phyloP scores from a whole-genome alignment of 2,797 vertebrate genomes.

The Acridotheres tristis region DNA sequence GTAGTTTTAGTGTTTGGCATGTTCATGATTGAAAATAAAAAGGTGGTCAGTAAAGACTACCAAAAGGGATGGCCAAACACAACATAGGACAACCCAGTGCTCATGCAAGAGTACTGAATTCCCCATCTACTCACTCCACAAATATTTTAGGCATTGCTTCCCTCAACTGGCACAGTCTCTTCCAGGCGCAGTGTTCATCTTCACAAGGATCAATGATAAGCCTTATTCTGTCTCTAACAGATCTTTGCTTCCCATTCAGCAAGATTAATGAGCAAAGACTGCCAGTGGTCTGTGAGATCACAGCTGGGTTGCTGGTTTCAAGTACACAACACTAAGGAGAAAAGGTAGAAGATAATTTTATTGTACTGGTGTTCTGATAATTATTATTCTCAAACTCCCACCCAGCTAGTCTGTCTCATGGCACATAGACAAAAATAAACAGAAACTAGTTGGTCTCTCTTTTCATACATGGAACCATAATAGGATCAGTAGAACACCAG shows the following conservation, averaged over 20 bases:
- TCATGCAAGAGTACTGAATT: not conserved
- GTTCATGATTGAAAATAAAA: not conserved
- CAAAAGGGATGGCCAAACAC: not conserved
- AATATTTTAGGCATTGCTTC: not conserved
- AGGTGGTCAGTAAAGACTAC: not conserved
- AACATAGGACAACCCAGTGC: fast-evolving
- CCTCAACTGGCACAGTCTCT: not conserved
- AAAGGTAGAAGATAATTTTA: not conserved
- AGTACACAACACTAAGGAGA: not conserved
- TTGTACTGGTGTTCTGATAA: not conserved
- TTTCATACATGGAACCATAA: not conserved
- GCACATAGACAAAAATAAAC: not conserved
- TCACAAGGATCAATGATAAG: not conserved
- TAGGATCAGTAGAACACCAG: not conserved
- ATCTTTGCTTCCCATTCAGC: not conserved
- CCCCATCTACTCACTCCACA: not conserved
- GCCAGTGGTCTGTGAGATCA: not conserved
- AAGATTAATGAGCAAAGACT: not conserved
- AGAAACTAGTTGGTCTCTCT: not conserved
- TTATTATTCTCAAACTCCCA: not conserved
- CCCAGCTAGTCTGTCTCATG: not conserved
- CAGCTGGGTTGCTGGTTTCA: not conserved
- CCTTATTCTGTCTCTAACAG: not conserved
- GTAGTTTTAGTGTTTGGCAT: fast-evolving
- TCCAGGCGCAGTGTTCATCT: not conserved